These are phyloP conservation scores for Semicossyphus pulcher DNA, from an alignment of 2,113 vertebrate species.

Conservation along the genomic window DNA sequence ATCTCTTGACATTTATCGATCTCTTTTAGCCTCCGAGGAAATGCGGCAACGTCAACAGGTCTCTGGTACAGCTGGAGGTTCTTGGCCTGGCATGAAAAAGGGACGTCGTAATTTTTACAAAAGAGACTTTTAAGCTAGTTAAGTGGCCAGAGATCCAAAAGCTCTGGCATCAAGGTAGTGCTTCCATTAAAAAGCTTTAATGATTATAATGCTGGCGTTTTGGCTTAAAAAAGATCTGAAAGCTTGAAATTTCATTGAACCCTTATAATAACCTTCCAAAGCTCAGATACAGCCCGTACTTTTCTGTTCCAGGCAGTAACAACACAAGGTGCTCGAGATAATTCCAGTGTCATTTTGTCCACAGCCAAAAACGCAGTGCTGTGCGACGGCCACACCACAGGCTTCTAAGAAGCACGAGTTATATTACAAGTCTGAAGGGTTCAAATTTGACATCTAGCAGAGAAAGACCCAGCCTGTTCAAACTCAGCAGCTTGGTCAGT, in stretches of 20 bases:
- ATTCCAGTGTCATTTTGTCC: neutral
- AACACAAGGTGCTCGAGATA: neutral
- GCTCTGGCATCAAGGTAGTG: neutral
- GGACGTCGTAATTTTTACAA: neutral
- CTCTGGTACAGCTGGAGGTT: neutral
- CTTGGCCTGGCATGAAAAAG: neutral
- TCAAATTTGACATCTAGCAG: neutral
- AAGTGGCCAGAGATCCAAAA: slow-evolving; percentile 16
- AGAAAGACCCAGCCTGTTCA: no score
- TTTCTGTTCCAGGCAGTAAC: neutral
- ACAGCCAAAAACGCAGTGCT: neutral
- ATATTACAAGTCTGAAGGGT: neutral
- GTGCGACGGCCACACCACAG: neutral
- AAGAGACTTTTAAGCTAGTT: neutral
- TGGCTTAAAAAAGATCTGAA: neutral
- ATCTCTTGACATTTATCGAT: slow-evolving; percentile 23
- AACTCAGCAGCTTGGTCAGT: no score
- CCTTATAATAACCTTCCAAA: neutral
- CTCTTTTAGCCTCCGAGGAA: neutral
- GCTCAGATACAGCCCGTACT: neutral
- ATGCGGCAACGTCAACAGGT: slow-evolving; percentile 28
- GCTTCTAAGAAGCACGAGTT: neutral
- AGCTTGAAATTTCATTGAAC: neutral
- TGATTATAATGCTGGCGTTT: slow-evolving; percentile 18
- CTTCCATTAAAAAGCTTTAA: slow-evolving; percentile 4